phyloP scores from a whole-genome alignment of 2,888 invertebrate species.

The Thereva nobilitata region DNA sequence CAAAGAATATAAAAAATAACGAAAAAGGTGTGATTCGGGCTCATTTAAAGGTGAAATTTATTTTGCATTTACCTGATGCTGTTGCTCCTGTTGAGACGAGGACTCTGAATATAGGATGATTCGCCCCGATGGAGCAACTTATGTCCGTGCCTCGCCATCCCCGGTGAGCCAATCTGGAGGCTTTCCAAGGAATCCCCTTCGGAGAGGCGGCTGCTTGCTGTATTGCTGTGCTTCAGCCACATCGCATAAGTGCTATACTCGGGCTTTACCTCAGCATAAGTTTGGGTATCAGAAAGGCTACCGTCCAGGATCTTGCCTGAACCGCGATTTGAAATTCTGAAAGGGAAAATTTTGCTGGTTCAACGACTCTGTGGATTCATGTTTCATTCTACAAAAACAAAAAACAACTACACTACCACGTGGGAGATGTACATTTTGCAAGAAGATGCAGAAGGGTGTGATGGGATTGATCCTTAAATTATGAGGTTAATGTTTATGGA shows the following conservation, averaged over 20 bases:
- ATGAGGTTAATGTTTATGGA: too few species aligned
- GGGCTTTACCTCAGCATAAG: slow-evolving; percentile 71
- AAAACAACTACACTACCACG: background rate
- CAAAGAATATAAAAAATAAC: slow-evolving; percentile 7
- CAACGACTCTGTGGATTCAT: slow-evolving; percentile 5
- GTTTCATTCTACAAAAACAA: background rate
- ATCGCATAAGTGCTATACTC: slow-evolving; percentile 84
- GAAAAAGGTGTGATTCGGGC: slow-evolving; percentile 35
- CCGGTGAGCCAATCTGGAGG: slow-evolving; percentile 72
- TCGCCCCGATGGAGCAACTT: slow-evolving; percentile 57
- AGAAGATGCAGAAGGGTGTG: too few species aligned
- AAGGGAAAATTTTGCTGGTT: slow-evolving; percentile 27
- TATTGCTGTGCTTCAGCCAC: slow-evolving; percentile 86
- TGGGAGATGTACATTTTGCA: background rate
- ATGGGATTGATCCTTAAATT: too few species aligned
- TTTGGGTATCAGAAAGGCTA: slow-evolving; percentile 83
- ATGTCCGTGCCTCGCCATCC: slow-evolving; percentile 58
- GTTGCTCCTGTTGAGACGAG: slow-evolving; percentile 84
- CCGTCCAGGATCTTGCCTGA: slow-evolving; percentile 70
- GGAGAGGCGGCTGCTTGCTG: slow-evolving; percentile 76
- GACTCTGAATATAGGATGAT: slow-evolving; percentile 61
- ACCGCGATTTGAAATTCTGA: slow-evolving; percentile 55
- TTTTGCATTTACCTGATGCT: slow-evolving; percentile 77
- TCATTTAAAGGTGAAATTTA: background rate
- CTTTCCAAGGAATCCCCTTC: slow-evolving; percentile 90